Evolutionary conservation across 2,888 invertebrate species (phyloP), one percentile per base, ranked within the genome.

Genomic region (Agapetus fuscipes): DNA sequence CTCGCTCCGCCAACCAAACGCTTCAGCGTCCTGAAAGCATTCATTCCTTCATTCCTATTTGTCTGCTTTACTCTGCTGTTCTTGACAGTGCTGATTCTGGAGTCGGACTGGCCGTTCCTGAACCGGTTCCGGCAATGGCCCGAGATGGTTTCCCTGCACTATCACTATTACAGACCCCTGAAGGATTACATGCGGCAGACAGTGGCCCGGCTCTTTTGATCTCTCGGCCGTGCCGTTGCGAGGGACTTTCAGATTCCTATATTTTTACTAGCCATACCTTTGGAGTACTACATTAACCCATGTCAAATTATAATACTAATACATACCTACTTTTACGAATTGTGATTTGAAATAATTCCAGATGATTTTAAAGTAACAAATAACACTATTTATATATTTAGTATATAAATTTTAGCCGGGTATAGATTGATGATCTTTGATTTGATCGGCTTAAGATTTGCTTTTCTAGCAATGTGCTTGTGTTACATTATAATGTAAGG

Each of bases 151-250:
- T 72, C 82, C 33, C 70, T 89, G 39, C 75, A 80, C 45, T 78
- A 80, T 51, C 83, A 86, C 54, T 85, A 88, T 63, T 90, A 89
- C 63, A 78, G 81, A 53, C 88, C 89, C 15, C 67, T 86, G 39
- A 88, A 87, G 60, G 80, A 86, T 55, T 85, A 80, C 61, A 61
- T 85, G 50, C 72, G 74, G 54, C 71, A 67, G 52, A 78, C 77
- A 56, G 64, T 79, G 42, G 66, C 71, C 14, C 65, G 76, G 56
- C 66, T 78, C 55, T 78, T 78, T 56, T 78, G 74, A 78, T 74
- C 16, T n/a, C n/a, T n/a, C n/a, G n/a, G n/a, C n/a, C n/a, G n/a
- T n/a, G n/a, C n/a, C n/a, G n/a, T n/a, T n/a, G n/a, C n/a, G n/a
- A n/a, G n/a, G n/a, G n/a, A n/a, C n/a, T n/a, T n/a, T n/a, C n/a